These are phyloP conservation scores for Muscicapa adusta DNA, from an alignment of 2,113 vertebrate genomes.

Conservation along the genomic window DNA sequence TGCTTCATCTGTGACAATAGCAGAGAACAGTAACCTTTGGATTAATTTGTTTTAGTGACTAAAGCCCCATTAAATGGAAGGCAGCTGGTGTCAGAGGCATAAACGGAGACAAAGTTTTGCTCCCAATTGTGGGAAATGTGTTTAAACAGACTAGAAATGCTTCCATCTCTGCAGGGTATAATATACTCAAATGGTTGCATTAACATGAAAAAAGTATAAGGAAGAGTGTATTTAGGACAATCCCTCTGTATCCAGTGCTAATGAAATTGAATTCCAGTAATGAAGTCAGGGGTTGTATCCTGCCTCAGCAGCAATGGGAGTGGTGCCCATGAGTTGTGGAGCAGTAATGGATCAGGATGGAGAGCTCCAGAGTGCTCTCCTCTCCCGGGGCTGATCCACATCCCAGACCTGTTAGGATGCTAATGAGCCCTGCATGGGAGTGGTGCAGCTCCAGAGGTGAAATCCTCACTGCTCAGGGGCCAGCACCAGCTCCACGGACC, in stretches of 20 bases:
- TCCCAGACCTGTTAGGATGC: background rate
- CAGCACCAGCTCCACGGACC: background rate
- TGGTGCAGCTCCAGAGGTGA: background rate
- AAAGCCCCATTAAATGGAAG: constrained; percentile 64
- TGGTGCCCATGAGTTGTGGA: background rate
- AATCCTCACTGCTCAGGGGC: background rate
- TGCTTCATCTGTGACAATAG: constrained; percentile 48
- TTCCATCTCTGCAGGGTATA: constrained; percentile 68
- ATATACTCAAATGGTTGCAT: constrained; percentile 68
- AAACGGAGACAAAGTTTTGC: constrained; percentile 66
- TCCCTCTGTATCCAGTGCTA: constrained; percentile 65
- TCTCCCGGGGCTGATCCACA: background rate
- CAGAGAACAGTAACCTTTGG: constrained; percentile 59
- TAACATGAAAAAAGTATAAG: constrained; percentile 70
- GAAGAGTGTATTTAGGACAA: constrained; percentile 68
- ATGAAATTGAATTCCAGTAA: constrained; percentile 73
- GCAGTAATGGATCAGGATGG: background rate
- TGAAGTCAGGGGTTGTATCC: constrained; percentile 63
- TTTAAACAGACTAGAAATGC: constrained; percentile 69
- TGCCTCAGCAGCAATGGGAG: constrained; percentile 37
- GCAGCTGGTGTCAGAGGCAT: constrained; percentile 69
- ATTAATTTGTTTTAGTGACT: constrained; percentile 63
- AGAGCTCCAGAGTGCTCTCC: background rate
- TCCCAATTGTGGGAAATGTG: constrained; percentile 66
- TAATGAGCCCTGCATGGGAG: background rate